Evolutionary conservation across 2,113 vertebrate species (phyloP).

Genomic region (Leiothrix lutea): DNA sequence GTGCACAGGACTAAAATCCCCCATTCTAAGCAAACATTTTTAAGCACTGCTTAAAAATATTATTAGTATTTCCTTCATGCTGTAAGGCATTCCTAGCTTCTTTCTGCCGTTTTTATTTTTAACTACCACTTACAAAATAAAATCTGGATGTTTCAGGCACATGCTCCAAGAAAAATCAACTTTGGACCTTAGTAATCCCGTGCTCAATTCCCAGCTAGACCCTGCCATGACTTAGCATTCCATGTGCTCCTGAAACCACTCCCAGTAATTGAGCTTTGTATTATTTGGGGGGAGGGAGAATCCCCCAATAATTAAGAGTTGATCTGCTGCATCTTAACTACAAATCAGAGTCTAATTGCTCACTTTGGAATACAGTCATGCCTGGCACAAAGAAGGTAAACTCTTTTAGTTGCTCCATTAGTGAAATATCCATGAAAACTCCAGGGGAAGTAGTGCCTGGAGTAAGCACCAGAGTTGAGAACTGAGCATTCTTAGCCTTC

Average conservation of each 20-base stretch:
- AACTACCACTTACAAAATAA: neutral
- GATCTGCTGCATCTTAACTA: neutral
- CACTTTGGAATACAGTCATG: neutral
- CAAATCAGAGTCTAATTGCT: neutral
- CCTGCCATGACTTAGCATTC: neutral
- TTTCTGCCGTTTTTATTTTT: neutral
- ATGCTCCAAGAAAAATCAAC: neutral
- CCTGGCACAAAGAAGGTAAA: neutral
- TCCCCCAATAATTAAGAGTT: neutral
- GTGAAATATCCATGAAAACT: neutral
- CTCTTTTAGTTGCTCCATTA: neutral
- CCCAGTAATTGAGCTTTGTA: accelerated
- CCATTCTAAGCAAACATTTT: neutral
- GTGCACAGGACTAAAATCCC: neutral
- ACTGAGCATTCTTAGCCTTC: neutral
- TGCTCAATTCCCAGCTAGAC: neutral
- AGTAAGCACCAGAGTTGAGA: neutral
- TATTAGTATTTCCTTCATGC: neutral
- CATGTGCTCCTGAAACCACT: neutral
- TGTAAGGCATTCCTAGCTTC: neutral
- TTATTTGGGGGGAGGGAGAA: neutral
- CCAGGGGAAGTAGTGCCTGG: neutral
- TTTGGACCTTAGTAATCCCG: neutral
- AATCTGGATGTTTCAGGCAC: neutral
- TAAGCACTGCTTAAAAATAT: neutral